These are phyloP conservation scores for Andrena praecox DNA, from an alignment of 2,888 invertebrate species.

Conservation along the genomic window DNA sequence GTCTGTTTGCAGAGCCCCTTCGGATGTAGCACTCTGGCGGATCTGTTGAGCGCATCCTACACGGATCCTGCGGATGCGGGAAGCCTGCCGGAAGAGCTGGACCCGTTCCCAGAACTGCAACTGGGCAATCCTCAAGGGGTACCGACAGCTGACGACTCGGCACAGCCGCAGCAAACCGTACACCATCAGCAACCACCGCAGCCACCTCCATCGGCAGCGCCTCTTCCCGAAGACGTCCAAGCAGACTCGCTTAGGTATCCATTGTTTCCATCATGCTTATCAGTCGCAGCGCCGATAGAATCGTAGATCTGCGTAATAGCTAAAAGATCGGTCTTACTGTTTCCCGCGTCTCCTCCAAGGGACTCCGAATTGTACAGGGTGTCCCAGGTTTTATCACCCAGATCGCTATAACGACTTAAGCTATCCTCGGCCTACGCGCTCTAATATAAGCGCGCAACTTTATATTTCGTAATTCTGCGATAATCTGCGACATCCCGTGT, in stretches of 20 bases:
- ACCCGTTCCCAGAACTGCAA: conserved; percentile 90
- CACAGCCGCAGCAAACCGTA: conserved; percentile 80
- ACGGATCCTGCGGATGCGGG: conserved; percentile 88
- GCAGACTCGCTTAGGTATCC: conserved; percentile 81
- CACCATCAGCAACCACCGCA: conserved; percentile 78
- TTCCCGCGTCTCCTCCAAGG: too few relatives aligned
- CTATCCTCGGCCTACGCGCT: too few relatives aligned
- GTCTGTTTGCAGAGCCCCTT: conserved; percentile 85
- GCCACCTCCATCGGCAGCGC: conserved; percentile 70
- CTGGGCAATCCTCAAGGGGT: conserved; percentile 80
- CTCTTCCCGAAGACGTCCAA: conserved; percentile 80
- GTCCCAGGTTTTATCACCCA: too few relatives aligned
- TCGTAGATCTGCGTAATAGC: background rate
- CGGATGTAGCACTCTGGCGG: conserved; percentile 92
- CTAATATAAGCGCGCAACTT: too few relatives aligned
- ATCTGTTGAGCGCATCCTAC: conserved; percentile 91
- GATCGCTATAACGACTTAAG: too few relatives aligned
- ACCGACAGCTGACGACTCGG: conserved; percentile 77
- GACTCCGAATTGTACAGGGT: too few relatives aligned
- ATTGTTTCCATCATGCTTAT: conserved; percentile 9
- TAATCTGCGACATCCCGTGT: too few relatives aligned
- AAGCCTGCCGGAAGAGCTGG: conserved; percentile 90
- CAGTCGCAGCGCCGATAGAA: background rate
- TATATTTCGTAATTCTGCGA: too few relatives aligned
- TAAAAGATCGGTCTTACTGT: background rate